Evolutionary conservation across 2,888 invertebrate species (phyloP).

Genomic region (Rotaria socialis): DNA sequence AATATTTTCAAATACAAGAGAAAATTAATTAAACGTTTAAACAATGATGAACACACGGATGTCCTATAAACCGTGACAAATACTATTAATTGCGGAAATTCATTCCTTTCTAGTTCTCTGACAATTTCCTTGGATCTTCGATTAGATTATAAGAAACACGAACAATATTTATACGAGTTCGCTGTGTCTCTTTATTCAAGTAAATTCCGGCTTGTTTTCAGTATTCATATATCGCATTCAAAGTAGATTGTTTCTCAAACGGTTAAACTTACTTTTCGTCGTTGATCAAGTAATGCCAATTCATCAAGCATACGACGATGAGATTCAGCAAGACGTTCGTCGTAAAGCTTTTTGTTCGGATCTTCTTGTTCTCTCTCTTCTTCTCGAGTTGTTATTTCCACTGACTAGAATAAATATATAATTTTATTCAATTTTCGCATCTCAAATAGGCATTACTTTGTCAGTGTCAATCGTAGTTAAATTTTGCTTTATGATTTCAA

Average conservation of each 20-base stretch:
- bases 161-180: too few species aligned
- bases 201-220: too few species aligned
- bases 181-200: too few species aligned
- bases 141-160: too few species aligned
- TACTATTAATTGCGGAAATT: too few species aligned
- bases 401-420: background rate
- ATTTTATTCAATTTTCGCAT: background rate
- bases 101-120: too few species aligned
- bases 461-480: background rate
- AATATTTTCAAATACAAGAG: background rate
- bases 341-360: background rate
- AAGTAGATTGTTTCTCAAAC: too few species aligned
- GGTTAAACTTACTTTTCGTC: background rate
- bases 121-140: too few species aligned
- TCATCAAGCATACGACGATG: background rate
- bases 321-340: background rate
- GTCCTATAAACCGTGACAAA: too few species aligned
- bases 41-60: too few species aligned
- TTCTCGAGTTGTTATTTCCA: background rate
- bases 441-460: background rate
- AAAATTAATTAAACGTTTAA: background rate
- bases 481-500: background rate
- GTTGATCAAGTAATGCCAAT: constrained; percentile 1
- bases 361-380: background rate
- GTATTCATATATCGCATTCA: too few species aligned